Conservation (phyloP, 2,888 invertebrate genomes). For the Cerastis rubricosa region DNA sequence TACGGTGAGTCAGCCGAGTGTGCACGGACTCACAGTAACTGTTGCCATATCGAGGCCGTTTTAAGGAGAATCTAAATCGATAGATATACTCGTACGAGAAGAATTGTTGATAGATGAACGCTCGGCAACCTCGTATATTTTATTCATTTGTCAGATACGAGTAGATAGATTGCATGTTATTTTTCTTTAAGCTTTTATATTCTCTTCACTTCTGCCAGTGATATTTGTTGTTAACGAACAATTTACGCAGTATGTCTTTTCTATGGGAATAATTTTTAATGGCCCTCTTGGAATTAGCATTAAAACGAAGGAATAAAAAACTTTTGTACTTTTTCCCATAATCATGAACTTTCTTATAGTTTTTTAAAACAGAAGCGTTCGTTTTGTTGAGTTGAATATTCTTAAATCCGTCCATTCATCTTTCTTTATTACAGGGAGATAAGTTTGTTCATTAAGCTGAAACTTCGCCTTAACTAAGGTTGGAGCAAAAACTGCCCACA, state of each 20-base stretch:
- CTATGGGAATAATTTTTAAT: no score
- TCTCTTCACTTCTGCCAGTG: constrained; percentile 14
- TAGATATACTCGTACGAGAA: constrained; percentile 46
- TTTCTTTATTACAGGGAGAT: constrained; percentile 48
- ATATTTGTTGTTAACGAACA: constrained; percentile 5
- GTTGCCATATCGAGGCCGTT: constrained; percentile 72
- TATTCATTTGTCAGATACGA: constrained; percentile 59
- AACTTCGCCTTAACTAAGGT: constrained; percentile 71
- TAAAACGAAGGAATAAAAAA: constrained; percentile 15
- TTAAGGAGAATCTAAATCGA: constrained; percentile 73
- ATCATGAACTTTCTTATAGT: constrained; percentile 45
- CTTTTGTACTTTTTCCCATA: constrained; percentile 10
- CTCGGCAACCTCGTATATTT: constrained; percentile 54
- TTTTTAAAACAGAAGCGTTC: constrained; percentile 29
- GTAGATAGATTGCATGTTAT: constrained; percentile 46
- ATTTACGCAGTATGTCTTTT: not conserved
- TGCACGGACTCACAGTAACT: constrained; percentile 68
- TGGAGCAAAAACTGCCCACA: constrained; percentile 66
- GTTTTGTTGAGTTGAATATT: constrained; percentile 34
- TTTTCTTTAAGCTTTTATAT: constrained; percentile 29
- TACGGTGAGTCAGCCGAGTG: constrained; percentile 78
- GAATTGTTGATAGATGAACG: constrained; percentile 67
- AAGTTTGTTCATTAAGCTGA: constrained; percentile 56
- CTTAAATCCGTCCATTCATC: constrained; percentile 43
- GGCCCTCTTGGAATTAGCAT: constrained; percentile 3